Evolutionary conservation across 1,140 invertebrate genomes (phyloP), one percentile per base, ranked within the genome.

Genomic region (Caligus rogercresseyi): DNA sequence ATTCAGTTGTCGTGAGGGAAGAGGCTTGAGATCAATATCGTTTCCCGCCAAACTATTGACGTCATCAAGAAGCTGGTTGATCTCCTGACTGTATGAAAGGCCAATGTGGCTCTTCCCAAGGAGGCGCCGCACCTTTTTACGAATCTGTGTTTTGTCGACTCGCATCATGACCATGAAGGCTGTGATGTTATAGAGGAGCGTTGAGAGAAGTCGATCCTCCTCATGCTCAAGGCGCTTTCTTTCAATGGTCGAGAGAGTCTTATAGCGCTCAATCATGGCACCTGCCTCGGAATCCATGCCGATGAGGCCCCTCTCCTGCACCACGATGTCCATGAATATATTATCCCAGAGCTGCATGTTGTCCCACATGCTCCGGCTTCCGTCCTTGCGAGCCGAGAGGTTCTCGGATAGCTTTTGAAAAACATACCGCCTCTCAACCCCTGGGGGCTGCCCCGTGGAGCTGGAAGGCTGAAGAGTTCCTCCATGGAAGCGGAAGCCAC

Each of bases 271-370:
- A 86, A 99, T 96, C 93, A 99, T 97, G 76, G 98, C 95, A 25
- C 86, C 82, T 2, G 94, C 89, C 55, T 93, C 92, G 75, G 98
- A 94, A 76, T 99, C 96, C 93, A 99, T 97, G 60, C 96, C 96
- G 65, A 98, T 90, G 79, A 98, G 91, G 71, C 99, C 95, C 58
- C 96, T 78, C 72, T 99, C 96, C 74, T 98, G 93, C 55, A 94
- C 94, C 0, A 99, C 95, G 0, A 94, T 92, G 75, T 99, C 95
- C 21, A 98, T 76, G 71, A 98, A 99, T 0, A 89, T 87, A 73
- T 98, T 94, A 75, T 99, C 95, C 95, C 96, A 99, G 74, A 98
- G 98, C 70, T 98, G 91, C 87, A 98, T 94, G 76, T 98, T 89
- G 73, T 98, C 93, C 94, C 95, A 98, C n/a, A 98, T 54, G 18